Base-by-base conservation (phyloP, 1,140 invertebrate genomes). In the Tenebrio molitor region DNA sequence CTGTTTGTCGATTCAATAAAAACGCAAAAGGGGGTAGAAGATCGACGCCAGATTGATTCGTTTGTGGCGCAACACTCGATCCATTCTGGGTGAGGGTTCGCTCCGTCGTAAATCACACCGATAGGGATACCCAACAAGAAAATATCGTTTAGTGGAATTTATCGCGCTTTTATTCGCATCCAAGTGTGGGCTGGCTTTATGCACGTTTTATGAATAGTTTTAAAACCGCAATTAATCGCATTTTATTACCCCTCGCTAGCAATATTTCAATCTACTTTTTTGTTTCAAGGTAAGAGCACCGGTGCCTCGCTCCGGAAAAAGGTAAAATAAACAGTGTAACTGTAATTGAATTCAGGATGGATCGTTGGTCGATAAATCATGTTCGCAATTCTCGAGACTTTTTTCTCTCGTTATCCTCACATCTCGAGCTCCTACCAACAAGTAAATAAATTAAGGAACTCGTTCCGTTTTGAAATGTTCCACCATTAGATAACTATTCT, bases 301-400 rank as follows among this genome's bases (percentile, higher is more conserved):
- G 6, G 36, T 12, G 12, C 36, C 12, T 39, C 36, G 36, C 12
- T 41, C 36, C 12, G 12, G 36, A 41, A 17, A 17, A 46, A 17
- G 42, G 16, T 15, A 16, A 46, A 46, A 46, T 15, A 46, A 46
- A 46, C 16, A 53, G n/a, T 53, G 7, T 29, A 58, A 58, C 50
- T 58, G 23, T 58, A 58, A 58, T 58, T 58, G 50, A 58, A 58
- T 58, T 34, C 50, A 58, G 16, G 50, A 58, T 29, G 23, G 15
- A 29, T 29, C 23, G 50, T 58, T 25, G 21, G 1, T 29, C 50
- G n/a, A 58, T 58, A 58, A 58, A 58, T 58, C 50, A 58, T 50
- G 8, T 8, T 29, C 8, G 25, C 25, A 29, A 29, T 29, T 29
- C 25, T 29, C 3, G 25, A 7, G 12, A n/a, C 36, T 39, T 39